Evolutionary conservation across 1,140 invertebrate genomes (phyloP).

Genomic region (Drosophila tani): DNA sequence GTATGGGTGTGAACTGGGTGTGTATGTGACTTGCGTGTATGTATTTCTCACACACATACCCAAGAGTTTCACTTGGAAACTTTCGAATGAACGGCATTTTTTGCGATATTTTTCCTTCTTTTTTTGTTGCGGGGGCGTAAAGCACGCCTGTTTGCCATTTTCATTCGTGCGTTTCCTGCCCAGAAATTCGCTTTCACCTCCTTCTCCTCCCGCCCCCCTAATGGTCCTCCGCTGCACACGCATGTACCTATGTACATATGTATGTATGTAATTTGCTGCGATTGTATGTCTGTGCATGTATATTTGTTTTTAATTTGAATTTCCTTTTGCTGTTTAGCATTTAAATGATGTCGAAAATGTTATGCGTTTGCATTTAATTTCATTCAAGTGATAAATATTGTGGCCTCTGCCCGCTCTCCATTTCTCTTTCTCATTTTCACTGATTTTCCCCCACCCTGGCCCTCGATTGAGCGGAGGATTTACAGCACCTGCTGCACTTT

Average conservation of each 20-base stretch:
- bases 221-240: conserved; percentile 8
- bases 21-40: conserved; percentile 59
- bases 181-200: conserved; percentile 48
- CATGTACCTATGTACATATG: conserved; percentile 11
- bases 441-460: neutral
- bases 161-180: conserved; percentile 67
- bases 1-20: conserved; percentile 63
- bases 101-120: conserved; percentile 26
- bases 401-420: conserved; percentile 5
- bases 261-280: neutral
- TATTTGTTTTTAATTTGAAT: conserved; percentile 77
- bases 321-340: conserved; percentile 72
- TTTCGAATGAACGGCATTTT: conserved; percentile 58
- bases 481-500: conserved; percentile 78
- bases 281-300: conserved; percentile 26
- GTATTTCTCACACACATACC: conserved; percentile 44
- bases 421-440: conserved; percentile 5
- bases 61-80: conserved; percentile 69
- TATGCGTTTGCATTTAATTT: conserved; percentile 72
- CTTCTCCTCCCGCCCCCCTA: neutral
- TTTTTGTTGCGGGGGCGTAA: conserved; percentile 51
- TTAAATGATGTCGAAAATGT: conserved; percentile 74
- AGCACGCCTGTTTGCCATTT: conserved; percentile 65
- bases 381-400: conserved; percentile 68
- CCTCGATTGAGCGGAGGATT: conserved; percentile 12